A percentile compares a stretch with the other conserved stretches of the same genome.
Conservation (phyloP, 2,113 vertebrate genomes). For the Hippoglossus stenolepis region DNA sequence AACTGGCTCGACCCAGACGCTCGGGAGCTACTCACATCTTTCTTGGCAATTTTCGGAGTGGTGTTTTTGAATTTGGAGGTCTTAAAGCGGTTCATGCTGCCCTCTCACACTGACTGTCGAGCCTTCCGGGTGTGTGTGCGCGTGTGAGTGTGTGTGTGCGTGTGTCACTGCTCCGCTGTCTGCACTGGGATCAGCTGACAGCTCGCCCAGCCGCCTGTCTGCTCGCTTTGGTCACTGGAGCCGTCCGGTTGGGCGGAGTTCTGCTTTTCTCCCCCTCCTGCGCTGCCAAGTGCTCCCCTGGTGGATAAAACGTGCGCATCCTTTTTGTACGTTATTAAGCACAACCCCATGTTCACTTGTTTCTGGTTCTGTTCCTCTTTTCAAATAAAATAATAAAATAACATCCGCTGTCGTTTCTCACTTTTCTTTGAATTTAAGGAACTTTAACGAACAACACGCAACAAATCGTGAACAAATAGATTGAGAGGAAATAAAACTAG, state of each 20-base stretch:
- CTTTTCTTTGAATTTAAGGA: no score
- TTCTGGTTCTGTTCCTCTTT: no score
- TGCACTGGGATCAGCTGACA: constrained; percentile 66
- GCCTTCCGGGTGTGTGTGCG: constrained; percentile 84
- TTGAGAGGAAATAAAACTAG: no score
- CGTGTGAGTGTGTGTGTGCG: constrained; percentile 65
- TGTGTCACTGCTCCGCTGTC: constrained; percentile 35
- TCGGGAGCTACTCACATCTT: constrained; percentile 83
- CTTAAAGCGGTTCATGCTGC: constrained; percentile 93
- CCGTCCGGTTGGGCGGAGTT: background rate
- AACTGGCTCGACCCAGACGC: background rate
- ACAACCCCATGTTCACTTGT: no score
- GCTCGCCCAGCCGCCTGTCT: constrained; percentile 19
- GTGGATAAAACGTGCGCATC: constrained; percentile 7
- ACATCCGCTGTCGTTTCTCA: no score
- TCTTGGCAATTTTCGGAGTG: constrained; percentile 87
- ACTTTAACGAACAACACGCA: no score
- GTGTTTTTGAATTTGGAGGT: constrained; percentile 93
- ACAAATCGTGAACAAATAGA: no score
- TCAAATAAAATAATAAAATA: no score
- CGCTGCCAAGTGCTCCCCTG: background rate
- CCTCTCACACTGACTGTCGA: constrained; percentile 66
- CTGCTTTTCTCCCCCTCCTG: background rate
- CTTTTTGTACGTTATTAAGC: background rate
- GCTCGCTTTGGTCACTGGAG: constrained; percentile 35